These are phyloP conservation scores for Zoanthus gigantus DNA, from an alignment of 92 coral and sea anemone species.

Conservation along the genomic window DNA sequence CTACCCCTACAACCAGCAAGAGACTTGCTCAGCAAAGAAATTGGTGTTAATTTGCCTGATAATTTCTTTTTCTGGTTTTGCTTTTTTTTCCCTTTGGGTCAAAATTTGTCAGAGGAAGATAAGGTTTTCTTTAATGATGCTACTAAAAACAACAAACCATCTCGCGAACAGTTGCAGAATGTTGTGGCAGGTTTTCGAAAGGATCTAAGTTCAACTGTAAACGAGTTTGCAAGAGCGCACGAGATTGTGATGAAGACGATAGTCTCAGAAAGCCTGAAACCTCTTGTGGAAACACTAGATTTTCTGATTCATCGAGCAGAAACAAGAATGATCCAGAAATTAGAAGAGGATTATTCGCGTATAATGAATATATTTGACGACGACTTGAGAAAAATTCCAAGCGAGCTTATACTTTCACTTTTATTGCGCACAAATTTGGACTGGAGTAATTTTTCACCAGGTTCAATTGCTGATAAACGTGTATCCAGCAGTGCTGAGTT, in stretches of 20 bases:
- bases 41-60: slow-evolving; percentile 53
- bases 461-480: slow-evolving; percentile 33
- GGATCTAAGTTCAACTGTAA: neutral
- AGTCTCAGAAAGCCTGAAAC: slow-evolving; percentile 3
- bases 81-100: slow-evolving; percentile 48
- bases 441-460: slow-evolving; percentile 20
- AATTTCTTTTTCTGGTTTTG: slow-evolving; percentile 68
- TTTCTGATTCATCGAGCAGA: slow-evolving; percentile 36
- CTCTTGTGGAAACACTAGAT: slow-evolving; percentile 11
- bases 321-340: neutral
- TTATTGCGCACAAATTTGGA: slow-evolving; percentile 51
- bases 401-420: slow-evolving; percentile 30
- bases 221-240: slow-evolving; percentile 18
- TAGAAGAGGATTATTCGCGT: slow-evolving; percentile 11
- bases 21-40: slow-evolving; percentile 56
- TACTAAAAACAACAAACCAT: slow-evolving; percentile 46
- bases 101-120: slow-evolving; percentile 44
- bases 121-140: slow-evolving; percentile 43
- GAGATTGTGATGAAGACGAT: slow-evolving; percentile 18
- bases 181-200: slow-evolving; percentile 25
- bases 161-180: slow-evolving; percentile 11
- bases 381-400: slow-evolving; percentile 23
- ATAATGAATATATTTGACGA: neutral
- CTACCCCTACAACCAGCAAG: slow-evolving; percentile 57
- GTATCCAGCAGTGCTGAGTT: slow-evolving; percentile 45